A percentile compares a stretch with the other conserved stretches of the same genome.
Evolutionary conservation across 2,797 vertebrate genomes (phyloP).

Genomic region (Melanotaenia nigrans): DNA sequence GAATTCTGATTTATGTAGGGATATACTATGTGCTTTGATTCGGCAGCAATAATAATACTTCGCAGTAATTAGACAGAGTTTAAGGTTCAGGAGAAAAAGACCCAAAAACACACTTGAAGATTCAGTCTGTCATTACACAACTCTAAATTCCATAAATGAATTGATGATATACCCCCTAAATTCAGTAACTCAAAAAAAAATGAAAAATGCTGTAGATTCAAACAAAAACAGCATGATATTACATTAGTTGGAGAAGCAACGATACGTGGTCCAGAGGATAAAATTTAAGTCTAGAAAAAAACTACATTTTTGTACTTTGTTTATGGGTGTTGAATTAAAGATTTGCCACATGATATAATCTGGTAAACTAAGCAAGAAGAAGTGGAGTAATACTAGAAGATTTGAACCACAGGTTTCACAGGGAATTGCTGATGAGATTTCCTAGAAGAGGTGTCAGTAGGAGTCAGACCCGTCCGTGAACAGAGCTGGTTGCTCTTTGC

Average conservation of each 20-base stretch:
- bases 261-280: not conserved
- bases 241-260: not conserved
- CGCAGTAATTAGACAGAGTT: too few species aligned
- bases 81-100: too few species aligned
- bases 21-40: too few species aligned
- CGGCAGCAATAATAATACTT: too few species aligned
- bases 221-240: not conserved
- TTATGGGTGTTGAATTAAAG: not conserved
- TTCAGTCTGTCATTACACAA: not conserved
- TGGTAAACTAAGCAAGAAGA: slow-evolving; percentile 15
- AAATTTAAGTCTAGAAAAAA: not conserved
- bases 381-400: slow-evolving; percentile 23
- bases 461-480: slow-evolving; percentile 59
- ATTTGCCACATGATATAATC: not conserved
- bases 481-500: slow-evolving; percentile 59
- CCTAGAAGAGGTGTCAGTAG: slow-evolving; percentile 61
- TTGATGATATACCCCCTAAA: not conserved
- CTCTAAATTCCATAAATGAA: not conserved
- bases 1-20: too few species aligned
- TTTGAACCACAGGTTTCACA: slow-evolving; percentile 35
- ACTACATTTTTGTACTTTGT: not conserved
- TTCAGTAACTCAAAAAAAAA: not conserved
- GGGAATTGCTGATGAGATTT: slow-evolving; percentile 53
- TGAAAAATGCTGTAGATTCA: too few species aligned
- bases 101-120: not conserved